Evolutionary conservation across 2,113 vertebrate species (phyloP), one percentile per base, ranked within the genome.

Genomic region (Nibea coibor): DNA sequence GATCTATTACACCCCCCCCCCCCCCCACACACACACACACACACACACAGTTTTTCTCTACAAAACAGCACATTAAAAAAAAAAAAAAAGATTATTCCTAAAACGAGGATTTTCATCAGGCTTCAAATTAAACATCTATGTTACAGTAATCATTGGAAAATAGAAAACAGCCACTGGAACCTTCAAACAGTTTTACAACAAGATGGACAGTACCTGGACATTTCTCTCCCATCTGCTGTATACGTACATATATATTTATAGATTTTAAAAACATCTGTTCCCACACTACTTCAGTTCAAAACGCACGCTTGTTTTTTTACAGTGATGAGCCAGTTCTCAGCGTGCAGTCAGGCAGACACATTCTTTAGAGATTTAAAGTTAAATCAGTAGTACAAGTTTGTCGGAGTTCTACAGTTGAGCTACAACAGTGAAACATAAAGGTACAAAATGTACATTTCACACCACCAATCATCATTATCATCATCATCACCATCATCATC

Each of bases 361-460:
- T n/a, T 70, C n/a, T 61, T 31, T 62, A 94, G 94, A 95, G 93
- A 95, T 89, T 94, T 94, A 35, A 35, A 35, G 95, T 96, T 96
- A 96, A 96, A 95, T 97, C 96, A 96, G 96, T 96, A 96, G 96
- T 96, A 96, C 95, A 95, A 95, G 94, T 95, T 48, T 96, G 96
- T 96, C 93, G 48, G 95, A 54, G 53, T 92, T 96, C 96, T 97
- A 97, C 95, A 93, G 93, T 91, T 93, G 93, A 96, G 94, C 96
- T 96, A 97, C 95, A 95, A 95, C 94, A 95, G 96, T 96, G 96
- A 96, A 96, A 96, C 95, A 95, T 94, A 95, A 35, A 96, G 90
- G 92, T 94, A 96, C 94, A 90, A 97, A 95, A 96, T 96, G 95
- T 95, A 96, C 95, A 97, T 95, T 94, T 96, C 96, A 96, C 95